Conservation (phyloP, 2,888 invertebrate genomes). For the Diachrysia chrysitis region DNA sequence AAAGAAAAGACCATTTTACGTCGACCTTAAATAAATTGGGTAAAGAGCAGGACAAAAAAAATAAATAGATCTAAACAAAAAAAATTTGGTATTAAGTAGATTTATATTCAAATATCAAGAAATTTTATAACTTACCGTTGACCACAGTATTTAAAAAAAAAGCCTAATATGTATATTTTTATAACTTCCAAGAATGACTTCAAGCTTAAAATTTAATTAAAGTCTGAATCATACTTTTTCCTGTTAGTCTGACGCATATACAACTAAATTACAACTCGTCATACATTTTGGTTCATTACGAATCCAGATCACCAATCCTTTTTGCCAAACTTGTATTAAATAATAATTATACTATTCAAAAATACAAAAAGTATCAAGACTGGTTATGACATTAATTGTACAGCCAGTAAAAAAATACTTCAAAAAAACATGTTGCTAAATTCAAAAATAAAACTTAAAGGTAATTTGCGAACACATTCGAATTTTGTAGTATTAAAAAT, state of each 20-base stretch:
- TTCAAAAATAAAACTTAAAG: neutral
- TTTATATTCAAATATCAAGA: neutral
- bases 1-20: neutral
- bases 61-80: neutral
- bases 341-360: neutral
- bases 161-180: too few relatives aligned
- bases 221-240: slow-evolving; percentile 27
- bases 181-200: slow-evolving; percentile 31
- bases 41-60: neutral
- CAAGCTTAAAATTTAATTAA: slow-evolving; percentile 2
- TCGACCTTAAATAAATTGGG: neutral
- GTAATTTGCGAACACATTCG: neutral
- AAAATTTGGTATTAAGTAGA: neutral
- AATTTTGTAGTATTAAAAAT: neutral
- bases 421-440: neutral
- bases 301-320: neutral
- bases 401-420: neutral
- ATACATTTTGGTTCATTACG: neutral
- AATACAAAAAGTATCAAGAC: neutral
- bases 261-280: neutral
- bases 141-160: slow-evolving; percentile 15
- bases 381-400: neutral
- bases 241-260: slow-evolving; percentile 5
- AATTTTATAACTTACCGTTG: slow-evolving; percentile 3
- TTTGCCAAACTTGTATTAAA: neutral